These are phyloP conservation scores for Mythimna albipuncta DNA, from an alignment of 2,888 invertebrate genomes.

Conservation along the genomic window DNA sequence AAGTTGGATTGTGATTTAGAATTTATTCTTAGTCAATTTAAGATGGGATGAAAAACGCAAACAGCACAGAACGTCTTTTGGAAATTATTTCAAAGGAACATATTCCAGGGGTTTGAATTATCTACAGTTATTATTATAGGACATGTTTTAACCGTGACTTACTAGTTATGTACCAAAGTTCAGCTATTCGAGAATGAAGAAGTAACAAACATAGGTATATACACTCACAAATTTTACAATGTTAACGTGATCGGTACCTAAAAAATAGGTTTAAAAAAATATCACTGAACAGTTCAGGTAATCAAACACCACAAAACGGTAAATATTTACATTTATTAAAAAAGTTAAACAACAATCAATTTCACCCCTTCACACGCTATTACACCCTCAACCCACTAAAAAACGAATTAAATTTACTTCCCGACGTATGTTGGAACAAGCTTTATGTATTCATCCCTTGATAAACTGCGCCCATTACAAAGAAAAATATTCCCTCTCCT, in stretches of 20 bases:
- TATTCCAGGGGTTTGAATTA: too few relatives aligned
- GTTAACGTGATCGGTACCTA: too few relatives aligned
- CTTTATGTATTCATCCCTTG: constrained; percentile 48
- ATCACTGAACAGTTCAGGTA: not conserved
- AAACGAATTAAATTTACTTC: constrained; percentile 45
- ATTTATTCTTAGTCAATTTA: not conserved
- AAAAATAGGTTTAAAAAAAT: not conserved
- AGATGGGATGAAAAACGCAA: too few relatives aligned
- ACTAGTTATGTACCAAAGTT: too few relatives aligned
- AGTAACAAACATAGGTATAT: too few relatives aligned
- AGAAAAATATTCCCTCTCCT: constrained; percentile 65
- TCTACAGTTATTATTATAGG: too few relatives aligned
- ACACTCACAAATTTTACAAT: too few relatives aligned
- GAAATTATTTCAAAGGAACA: too few relatives aligned
- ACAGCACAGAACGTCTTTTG: too few relatives aligned
- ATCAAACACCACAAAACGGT: constrained; percentile 22
- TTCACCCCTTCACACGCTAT: constrained; percentile 29
- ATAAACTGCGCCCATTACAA: constrained; percentile 61
- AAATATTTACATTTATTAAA: constrained; percentile 33
- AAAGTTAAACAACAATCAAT: constrained; percentile 42
- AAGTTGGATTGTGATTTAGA: constrained; percentile 9
- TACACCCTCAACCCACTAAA: constrained; percentile 31
- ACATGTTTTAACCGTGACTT: too few relatives aligned
- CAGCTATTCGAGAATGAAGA: too few relatives aligned
- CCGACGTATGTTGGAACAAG: constrained; percentile 36